phyloP scores from a whole-genome alignment of 2,888 invertebrate species.

The Melanophora roralis region DNA sequence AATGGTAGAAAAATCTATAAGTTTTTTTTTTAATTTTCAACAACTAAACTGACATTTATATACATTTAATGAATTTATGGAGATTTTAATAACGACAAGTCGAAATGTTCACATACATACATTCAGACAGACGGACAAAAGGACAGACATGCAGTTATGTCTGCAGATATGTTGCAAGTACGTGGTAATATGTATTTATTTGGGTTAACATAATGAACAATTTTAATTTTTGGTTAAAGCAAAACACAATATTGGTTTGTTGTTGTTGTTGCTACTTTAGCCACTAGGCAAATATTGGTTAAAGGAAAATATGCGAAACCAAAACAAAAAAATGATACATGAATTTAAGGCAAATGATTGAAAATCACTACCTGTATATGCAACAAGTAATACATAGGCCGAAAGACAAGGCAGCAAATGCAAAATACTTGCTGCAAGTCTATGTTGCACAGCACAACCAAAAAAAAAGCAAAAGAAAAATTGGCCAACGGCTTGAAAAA shows the following conservation, averaged over 20 bases:
- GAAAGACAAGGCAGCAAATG: constrained; percentile 16
- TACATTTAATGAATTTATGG: constrained; percentile 54
- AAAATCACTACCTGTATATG: constrained; percentile 61
- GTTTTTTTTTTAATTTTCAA: background rate
- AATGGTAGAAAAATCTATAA: background rate
- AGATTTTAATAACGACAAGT: constrained; percentile 27
- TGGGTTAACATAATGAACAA: constrained; percentile 62
- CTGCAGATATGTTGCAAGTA: constrained; percentile 23
- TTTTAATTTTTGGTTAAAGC: constrained; percentile 44
- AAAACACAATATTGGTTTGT: constrained; percentile 6
- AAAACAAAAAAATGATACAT: constrained; percentile 24
- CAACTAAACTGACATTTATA: constrained; percentile 45
- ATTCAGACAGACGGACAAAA: background rate
- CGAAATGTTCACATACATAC: constrained; percentile 2
- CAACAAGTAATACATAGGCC: constrained; percentile 4
- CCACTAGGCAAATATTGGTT: constrained; percentile 53
- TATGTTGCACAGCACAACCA: constrained; percentile 1
- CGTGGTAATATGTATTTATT: constrained; percentile 46
- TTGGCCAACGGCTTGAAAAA: constrained; percentile 35
- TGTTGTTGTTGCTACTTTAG: constrained; percentile 25
- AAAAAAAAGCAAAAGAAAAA: constrained; percentile 2
- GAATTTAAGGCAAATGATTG: constrained; percentile 56
- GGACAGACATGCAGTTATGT: background rate
- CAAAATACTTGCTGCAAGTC: constrained; percentile 46
- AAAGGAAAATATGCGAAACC: background rate